Conservation (phyloP, 2,113 vertebrate species). For the Syngnathus typhle region DNA sequence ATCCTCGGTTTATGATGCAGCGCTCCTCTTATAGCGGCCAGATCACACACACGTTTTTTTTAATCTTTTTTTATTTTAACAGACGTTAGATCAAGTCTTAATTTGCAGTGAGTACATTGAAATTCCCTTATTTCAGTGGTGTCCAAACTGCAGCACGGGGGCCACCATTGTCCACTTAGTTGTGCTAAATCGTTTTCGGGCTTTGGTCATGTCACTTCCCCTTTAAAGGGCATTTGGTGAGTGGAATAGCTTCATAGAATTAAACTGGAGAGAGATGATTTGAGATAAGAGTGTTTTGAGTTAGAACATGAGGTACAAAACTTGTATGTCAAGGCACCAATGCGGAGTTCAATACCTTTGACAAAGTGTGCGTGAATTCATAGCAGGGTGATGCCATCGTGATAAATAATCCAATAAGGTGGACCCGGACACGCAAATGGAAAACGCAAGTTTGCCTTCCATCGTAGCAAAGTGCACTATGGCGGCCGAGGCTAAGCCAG, state of each 20-base stretch:
- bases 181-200: too few species aligned
- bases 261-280: background rate
- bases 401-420: slow-evolving; percentile 7
- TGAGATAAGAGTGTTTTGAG: background rate
- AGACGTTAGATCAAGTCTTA: too few species aligned
- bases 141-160: too few species aligned
- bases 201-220: too few species aligned
- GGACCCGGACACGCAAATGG: slow-evolving; percentile 1
- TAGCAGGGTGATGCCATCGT: background rate
- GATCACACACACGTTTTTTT: too few species aligned
- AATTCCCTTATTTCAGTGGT: too few species aligned
- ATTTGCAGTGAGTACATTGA: too few species aligned
- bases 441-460: slow-evolving; percentile 21
- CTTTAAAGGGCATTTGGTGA: too few species aligned
- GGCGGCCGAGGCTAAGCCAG: slow-evolving; percentile 18
- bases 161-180: too few species aligned
- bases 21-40: too few species aligned
- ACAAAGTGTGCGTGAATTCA: background rate
- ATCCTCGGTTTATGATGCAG: too few species aligned
- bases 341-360: background rate
- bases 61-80: too few species aligned
- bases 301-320: background rate
- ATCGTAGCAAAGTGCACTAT: slow-evolving; percentile 13
- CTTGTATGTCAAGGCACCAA: background rate
- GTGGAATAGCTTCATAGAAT: background rate